Percentiles rank a stretch among this genome's conserved stretches.
Evolutionary conservation across 2,113 vertebrate species (phyloP).

Genomic region (Sturnus vulgaris): DNA sequence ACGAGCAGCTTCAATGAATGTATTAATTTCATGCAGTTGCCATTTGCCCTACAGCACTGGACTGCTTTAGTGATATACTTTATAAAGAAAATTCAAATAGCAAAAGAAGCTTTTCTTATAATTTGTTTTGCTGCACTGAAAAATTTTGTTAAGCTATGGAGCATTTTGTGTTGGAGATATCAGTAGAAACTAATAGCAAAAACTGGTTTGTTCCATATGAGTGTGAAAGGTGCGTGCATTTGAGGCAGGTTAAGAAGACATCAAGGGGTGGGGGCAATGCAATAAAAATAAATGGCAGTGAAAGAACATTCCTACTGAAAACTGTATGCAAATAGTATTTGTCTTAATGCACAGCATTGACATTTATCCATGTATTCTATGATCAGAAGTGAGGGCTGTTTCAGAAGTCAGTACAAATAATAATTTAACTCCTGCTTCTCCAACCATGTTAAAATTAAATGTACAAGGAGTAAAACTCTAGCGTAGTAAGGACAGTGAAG

Average conservation of each 20-base stretch:
- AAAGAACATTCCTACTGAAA: not conserved
- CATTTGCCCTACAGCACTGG: not conserved
- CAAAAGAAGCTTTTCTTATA: not conserved
- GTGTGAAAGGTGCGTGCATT: not conserved
- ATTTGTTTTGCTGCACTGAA: not conserved
- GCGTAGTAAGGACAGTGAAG: not conserved
- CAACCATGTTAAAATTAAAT: not conserved
- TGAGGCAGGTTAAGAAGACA: not conserved
- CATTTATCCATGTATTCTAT: not conserved
- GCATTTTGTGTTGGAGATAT: not conserved
- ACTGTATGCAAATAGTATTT: not conserved
- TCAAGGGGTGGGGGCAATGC: not conserved
- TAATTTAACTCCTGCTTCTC: not conserved
- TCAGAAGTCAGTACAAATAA: not conserved
- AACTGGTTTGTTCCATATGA: not conserved
- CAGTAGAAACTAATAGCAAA: not conserved
- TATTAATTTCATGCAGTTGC: slow-evolving; percentile 38
- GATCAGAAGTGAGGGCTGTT: not conserved
- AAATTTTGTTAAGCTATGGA: not conserved
- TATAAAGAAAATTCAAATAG: not conserved
- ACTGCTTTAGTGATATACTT: not conserved
- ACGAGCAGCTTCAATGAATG: not conserved
- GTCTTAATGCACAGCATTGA: not conserved
- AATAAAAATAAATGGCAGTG: not conserved
- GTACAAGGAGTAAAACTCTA: not conserved